Percentiles rank a stretch among this genome's conserved stretches.
These are phyloP conservation scores for Lampris megalopsis DNA, from an alignment of 2,113 vertebrate species.

Conservation along the genomic window DNA sequence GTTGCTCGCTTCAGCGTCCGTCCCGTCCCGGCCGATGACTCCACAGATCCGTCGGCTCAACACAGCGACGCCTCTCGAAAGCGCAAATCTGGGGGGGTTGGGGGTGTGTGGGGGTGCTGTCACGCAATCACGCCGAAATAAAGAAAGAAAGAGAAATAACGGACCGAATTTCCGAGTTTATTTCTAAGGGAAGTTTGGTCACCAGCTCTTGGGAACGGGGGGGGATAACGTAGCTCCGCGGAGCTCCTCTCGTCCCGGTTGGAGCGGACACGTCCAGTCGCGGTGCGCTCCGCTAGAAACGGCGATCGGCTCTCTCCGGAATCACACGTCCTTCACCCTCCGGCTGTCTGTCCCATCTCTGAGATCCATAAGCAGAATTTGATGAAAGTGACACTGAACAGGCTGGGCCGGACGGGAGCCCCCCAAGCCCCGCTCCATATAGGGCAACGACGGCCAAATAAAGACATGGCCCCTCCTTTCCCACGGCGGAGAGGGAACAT, in stretches of 20 bases:
- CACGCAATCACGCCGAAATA: too few species aligned
- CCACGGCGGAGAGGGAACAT: slow-evolving; percentile 6
- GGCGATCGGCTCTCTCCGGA: background rate
- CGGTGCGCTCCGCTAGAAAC: too few species aligned
- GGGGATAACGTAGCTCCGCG: too few species aligned
- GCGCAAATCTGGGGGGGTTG: too few species aligned
- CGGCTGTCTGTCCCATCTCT: slow-evolving; percentile 61
- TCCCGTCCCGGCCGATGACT: background rate
- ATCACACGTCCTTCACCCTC: slow-evolving; percentile 54
- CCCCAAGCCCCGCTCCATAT: slow-evolving; percentile 72
- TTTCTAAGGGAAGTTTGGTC: too few species aligned
- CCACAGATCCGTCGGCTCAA: background rate
- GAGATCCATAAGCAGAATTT: slow-evolving; percentile 68
- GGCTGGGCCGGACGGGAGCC: slow-evolving; percentile 55
- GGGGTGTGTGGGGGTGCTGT: too few species aligned
- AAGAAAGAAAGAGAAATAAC: too few species aligned
- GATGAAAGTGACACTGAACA: slow-evolving; percentile 81
- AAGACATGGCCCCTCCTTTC: slow-evolving; percentile 56
- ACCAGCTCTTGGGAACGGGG: too few species aligned
- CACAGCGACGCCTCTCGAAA: background rate
- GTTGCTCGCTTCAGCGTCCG: background rate
- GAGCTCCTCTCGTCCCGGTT: too few species aligned
- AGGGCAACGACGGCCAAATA: slow-evolving; percentile 76
- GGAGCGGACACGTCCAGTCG: too few species aligned
- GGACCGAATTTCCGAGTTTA: too few species aligned